Evolutionary conservation across 2,113 vertebrate species (phyloP).

Genomic region (Perca schrenkii): DNA sequence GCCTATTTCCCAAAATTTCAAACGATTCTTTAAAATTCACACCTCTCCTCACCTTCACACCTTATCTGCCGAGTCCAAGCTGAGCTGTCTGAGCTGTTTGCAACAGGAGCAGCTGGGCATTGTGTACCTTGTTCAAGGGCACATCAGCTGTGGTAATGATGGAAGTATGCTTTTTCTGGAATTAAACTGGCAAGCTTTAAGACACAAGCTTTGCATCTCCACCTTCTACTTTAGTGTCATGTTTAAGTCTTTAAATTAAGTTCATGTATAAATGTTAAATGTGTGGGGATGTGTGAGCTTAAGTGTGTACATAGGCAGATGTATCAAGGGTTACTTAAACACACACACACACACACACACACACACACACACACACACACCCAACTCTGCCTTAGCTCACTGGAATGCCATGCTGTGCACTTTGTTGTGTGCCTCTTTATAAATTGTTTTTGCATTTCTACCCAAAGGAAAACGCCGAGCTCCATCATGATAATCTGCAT

Average conservation of each 20-base stretch:
- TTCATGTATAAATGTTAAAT: neutral
- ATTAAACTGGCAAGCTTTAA: neutral
- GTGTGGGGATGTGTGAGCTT: neutral
- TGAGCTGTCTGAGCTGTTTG: too few species aligned
- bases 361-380: constrained; percentile 17
- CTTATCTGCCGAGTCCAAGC: neutral
- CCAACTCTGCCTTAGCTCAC: constrained; percentile 37
- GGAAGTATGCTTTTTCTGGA: neutral
- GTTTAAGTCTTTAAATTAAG: neutral
- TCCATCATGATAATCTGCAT: constrained; percentile 6
- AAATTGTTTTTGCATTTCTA: constrained; percentile 8
- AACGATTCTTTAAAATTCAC: neutral
- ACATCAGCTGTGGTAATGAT: neutral
- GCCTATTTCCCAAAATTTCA: neutral
- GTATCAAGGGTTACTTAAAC: neutral
- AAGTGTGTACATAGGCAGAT: neutral
- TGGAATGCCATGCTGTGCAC: constrained; percentile 19
- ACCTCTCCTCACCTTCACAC: neutral
- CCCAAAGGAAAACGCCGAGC: neutral
- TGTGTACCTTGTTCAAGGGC: neutral
- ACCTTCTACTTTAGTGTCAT: neutral
- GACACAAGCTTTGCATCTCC: too few species aligned
- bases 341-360: constrained; percentile 28
- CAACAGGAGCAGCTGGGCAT: neutral
- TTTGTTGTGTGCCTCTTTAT: constrained; percentile 11